Percentiles rank a stretch among this genome's conserved stretches.
Conservation (phyloP, 2,888 invertebrate species). For the Drosophila paranaensis region DNA sequence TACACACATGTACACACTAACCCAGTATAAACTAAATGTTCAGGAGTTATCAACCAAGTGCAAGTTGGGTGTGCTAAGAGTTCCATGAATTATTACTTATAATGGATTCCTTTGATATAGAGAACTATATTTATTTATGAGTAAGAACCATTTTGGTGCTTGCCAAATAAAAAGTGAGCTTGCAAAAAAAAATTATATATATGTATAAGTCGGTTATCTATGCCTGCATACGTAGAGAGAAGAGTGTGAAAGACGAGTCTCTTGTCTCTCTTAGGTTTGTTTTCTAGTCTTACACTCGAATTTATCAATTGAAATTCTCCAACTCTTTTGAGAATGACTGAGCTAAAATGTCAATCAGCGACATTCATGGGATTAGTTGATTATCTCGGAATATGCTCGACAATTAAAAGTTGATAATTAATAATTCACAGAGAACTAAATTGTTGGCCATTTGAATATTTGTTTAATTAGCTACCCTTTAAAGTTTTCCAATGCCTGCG, state of each 20-base stretch:
- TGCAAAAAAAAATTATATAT: background rate
- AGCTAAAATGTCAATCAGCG: background rate
- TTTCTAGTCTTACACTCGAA: background rate
- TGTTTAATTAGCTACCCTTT: background rate
- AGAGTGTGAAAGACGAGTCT: background rate
- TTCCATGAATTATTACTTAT: background rate
- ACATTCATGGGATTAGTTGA: background rate
- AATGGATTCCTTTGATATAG: constrained; percentile 1
- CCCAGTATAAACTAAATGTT: background rate
- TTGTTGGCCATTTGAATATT: background rate
- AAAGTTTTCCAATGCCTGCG: constrained; percentile 28
- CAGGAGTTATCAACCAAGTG: background rate
- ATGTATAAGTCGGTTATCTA: background rate
- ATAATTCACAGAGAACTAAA: constrained; percentile 1
- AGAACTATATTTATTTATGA: constrained; percentile 1
- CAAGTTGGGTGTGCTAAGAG: background rate
- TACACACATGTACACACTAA: background rate
- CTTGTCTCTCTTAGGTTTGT: background rate
- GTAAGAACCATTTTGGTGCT: background rate
- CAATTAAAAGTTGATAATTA: background rate
- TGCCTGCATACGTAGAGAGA: background rate
- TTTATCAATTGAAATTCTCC: background rate
- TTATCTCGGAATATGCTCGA: background rate
- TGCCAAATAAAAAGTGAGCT: background rate
- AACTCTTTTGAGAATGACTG: too few species aligned